phyloP scores from a whole-genome alignment of 92 coral and sea anemone genomes.

The Actinernus sp. region DNA sequence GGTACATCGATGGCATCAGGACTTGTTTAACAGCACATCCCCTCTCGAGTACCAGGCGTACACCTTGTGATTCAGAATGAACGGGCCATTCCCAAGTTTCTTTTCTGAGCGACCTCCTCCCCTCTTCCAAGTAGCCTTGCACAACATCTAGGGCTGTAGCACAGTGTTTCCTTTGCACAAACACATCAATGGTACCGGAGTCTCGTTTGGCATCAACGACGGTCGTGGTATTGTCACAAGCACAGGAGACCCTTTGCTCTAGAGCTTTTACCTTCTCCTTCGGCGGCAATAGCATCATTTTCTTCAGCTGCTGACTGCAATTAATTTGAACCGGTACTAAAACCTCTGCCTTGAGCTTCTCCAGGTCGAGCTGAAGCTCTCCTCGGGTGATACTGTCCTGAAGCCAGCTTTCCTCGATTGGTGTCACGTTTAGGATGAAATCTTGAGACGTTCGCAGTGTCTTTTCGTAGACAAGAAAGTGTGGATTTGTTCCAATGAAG shows the following conservation, averaged over 20 bases:
- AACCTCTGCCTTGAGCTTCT: constrained; percentile 48
- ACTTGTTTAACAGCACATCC: constrained; percentile 75
- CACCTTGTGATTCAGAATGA: constrained; percentile 12
- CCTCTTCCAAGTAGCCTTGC: constrained; percentile 41
- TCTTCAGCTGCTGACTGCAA: constrained; percentile 66
- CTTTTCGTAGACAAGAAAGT: constrained; percentile 87
- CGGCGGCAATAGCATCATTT: constrained; percentile 46
- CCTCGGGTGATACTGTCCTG: constrained; percentile 53
- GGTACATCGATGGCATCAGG: constrained; percentile 78
- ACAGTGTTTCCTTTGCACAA: constrained; percentile 24
- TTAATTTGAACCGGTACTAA: constrained; percentile 33
- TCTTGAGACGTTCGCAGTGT: constrained; percentile 78
- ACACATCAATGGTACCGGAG: constrained; percentile 44
- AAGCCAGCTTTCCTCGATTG: constrained; percentile 82
- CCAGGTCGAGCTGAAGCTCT: constrained; percentile 20
- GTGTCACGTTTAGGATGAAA: constrained; percentile 80
- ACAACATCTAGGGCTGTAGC: constrained; percentile 32
- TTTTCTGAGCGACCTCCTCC: constrained; percentile 37
- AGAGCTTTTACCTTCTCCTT: constrained; percentile 32
- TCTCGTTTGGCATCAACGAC: constrained; percentile 46
- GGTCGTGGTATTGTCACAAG: constrained; percentile 34
- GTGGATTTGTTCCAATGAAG: constrained; percentile 75
- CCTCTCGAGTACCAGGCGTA: constrained; percentile 56
- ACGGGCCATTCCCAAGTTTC: constrained; percentile 42
- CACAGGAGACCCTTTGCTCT: constrained; percentile 39